These are phyloP conservation scores for Loxodonta africana DNA, from an alignment of 2,113 vertebrate species.

Conservation along the genomic window DNA sequence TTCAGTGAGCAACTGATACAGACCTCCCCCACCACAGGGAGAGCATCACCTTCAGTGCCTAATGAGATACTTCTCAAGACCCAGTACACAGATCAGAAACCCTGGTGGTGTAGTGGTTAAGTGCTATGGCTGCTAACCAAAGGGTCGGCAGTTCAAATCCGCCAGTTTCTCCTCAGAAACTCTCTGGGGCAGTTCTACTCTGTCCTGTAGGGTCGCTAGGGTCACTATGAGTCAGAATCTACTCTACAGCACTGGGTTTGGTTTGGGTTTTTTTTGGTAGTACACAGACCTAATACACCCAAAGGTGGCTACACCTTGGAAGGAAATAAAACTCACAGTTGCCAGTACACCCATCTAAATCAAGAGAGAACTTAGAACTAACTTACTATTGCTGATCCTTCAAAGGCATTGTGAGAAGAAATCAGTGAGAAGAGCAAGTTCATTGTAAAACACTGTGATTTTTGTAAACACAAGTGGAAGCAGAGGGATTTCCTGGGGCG, in stretches of 20 bases:
- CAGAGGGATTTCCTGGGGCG: conserved; percentile 36
- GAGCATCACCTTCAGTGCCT: neutral
- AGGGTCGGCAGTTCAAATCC: no score
- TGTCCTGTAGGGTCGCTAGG: no score
- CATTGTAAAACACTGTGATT: conserved; percentile 25
- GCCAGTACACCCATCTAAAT: neutral
- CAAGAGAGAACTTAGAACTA: neutral
- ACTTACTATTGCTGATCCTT: neutral
- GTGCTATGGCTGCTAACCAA: no score
- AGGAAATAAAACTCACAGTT: conserved; percentile 4
- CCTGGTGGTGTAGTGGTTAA: no score
- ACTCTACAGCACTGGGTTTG: no score
- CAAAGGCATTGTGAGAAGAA: neutral
- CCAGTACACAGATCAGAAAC: no score
- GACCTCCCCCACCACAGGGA: neutral
- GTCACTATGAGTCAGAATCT: no score
- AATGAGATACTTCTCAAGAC: neutral
- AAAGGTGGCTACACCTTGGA: neutral
- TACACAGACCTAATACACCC: neutral
- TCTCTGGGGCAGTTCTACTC: no score
- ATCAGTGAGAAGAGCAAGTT: neutral
- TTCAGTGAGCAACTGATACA: neutral
- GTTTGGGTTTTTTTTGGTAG: no score
- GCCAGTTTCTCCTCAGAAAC: no score
- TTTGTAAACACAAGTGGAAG: conserved; percentile 63